Conservation (phyloP, 2,113 vertebrate species). For the Neotragus moschatus region DNA sequence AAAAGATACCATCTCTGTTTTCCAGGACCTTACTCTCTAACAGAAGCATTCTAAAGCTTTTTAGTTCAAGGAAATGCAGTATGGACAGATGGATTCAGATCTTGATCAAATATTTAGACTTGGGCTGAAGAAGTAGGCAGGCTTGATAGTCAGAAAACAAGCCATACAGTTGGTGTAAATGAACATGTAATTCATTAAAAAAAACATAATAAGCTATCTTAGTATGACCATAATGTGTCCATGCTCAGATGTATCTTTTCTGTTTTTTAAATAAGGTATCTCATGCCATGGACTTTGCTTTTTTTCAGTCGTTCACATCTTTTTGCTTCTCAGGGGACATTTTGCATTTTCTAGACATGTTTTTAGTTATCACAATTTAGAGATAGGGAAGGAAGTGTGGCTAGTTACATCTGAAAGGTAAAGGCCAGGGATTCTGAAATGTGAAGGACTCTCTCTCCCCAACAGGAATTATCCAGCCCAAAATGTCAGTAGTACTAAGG, state of each 20-base stretch:
- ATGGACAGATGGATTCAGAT: neutral
- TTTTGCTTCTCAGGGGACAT: neutral
- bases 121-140: neutral
- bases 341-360: neutral
- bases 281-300: neutral
- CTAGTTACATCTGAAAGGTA: neutral
- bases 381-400: neutral
- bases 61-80: neutral
- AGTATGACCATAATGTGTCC: neutral
- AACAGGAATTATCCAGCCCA: neutral
- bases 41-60: neutral
- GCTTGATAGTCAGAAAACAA: neutral
- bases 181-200: neutral
- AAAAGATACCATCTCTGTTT: neutral
- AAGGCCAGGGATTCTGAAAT: neutral
- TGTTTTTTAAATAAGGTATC: neutral
- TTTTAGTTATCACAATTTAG: neutral
- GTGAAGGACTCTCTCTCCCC: neutral
- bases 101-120: neutral
- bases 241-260: neutral
- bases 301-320: neutral
- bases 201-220: neutral
- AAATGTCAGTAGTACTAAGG: neutral
- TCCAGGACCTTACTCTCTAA: neutral
- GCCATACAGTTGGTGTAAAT: neutral